Base-by-base conservation (phyloP, 2,888 invertebrate species). In the Agrochola circellaris region DNA sequence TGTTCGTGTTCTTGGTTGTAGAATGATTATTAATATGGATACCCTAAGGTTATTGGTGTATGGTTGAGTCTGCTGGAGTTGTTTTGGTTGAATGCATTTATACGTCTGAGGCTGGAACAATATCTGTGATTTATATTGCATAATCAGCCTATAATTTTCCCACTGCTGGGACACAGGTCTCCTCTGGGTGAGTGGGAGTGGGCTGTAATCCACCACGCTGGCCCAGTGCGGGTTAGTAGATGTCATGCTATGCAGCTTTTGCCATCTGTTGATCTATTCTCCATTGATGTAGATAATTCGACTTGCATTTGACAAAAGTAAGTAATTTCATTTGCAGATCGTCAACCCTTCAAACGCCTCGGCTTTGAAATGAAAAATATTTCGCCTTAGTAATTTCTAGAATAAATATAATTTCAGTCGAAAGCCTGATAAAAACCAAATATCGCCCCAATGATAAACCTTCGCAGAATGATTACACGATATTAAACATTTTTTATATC, bases 401-500 rank as follows among this genome's bases (percentile, higher is more conserved):
- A 64, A 77, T 58, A 80, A 61, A 77, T 34, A 30, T 6, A 75
- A 54, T 60, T 64, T 73, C 51, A 79, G 15, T 51, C 30, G 8
- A n/a, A 58, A 54, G 7, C 15, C 8, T 9, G 5, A 65, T n/a
- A 65, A 62, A 73, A 74, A n/a, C 6, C 30, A 45, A 45, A n/a
- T 30, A 42, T 48, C 42, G 26, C 58, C 26, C 20, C n/a, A 66
- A 78, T 69, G 65, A 75, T 69, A 81, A 81, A 80, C 8, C 42
- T 58, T 65, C 34, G 20, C 51, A 45, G 56, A 66, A 69, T 69
- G 69, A 73, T 75, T 65, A 69, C 17, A 56, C 72, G 72, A 66
- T 79, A 83, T 71, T 75, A 69, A 79, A 75, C 45, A 61, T 69
- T 73, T 71, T 73, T 74, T 74, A 71, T 48, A 71, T 48, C 42